Evolutionary conservation across 2,888 invertebrate genomes (phyloP).

Genomic region (Callosobruchus maculatus): DNA sequence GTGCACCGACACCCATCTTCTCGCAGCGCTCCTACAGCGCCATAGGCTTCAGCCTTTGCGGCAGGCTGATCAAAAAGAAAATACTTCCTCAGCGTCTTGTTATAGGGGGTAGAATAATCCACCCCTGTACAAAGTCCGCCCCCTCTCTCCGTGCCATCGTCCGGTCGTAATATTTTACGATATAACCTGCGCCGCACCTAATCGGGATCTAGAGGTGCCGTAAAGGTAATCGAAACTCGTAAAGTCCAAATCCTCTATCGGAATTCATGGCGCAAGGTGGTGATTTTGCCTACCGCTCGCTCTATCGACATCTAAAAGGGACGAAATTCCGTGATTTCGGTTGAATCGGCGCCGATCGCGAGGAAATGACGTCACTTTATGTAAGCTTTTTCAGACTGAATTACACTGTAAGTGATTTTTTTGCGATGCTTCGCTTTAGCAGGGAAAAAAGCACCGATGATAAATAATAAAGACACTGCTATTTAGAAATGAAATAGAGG

Average conservation of each 20-base stretch:
- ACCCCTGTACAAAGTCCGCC: not conserved
- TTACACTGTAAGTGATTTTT: not conserved
- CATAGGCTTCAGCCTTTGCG: no score
- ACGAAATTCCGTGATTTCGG: not conserved
- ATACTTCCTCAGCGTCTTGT: no score
- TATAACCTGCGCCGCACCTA: constrained; percentile 31
- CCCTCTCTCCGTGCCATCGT: not conserved
- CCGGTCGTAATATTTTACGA: constrained; percentile 42
- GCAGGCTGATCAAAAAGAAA: no score
- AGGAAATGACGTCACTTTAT: not conserved
- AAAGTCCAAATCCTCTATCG: constrained; percentile 46
- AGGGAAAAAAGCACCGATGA: no score
- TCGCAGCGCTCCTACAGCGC: no score
- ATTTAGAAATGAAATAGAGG: no score
- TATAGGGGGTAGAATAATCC: no score
- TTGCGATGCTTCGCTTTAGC: not conserved
- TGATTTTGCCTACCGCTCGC: constrained; percentile 17
- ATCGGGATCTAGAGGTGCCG: constrained; percentile 45
- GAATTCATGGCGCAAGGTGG: constrained; percentile 35
- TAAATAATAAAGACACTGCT: no score
- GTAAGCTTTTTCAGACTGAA: not conserved
- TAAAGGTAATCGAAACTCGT: constrained; percentile 51
- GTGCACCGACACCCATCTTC: no score
- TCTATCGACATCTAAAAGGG: not conserved
- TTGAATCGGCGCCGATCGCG: not conserved